Conservation (phyloP, 2,797 vertebrate species). For the Streptopelia turtur region DNA sequence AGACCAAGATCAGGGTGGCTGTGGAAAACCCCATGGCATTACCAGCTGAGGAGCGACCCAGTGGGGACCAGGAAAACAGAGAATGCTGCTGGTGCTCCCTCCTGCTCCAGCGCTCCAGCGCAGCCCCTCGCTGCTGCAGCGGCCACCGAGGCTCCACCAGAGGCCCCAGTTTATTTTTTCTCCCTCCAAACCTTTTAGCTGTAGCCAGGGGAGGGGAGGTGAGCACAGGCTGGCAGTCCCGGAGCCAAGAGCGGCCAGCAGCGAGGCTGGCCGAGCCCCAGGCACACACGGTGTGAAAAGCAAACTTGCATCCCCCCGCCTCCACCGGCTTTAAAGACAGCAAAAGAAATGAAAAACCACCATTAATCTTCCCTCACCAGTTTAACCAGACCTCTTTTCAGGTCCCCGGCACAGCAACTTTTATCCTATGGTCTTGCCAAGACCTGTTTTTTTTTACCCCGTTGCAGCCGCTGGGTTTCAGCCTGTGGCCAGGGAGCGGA, state of each 20-base stretch:
- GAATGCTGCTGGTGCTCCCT: neutral
- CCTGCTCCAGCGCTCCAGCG: neutral
- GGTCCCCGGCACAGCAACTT: neutral
- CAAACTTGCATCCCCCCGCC: neutral
- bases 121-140: neutral
- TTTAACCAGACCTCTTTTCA: neutral
- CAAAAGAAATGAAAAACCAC: neutral
- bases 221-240: neutral
- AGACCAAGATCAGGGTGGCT: neutral
- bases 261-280: neutral
- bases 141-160: neutral
- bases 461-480: neutral
- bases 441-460: neutral
- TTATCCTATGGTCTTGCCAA: neutral
- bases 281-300: neutral
- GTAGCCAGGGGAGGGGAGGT: neutral
- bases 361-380: constrained; percentile 16
- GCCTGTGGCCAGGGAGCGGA: neutral
- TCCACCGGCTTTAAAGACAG: neutral
- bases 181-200: neutral
- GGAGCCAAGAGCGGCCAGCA: neutral
- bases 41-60: fast-evolving
- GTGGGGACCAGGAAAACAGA: neutral
- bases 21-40: neutral
- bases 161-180: neutral